These are phyloP conservation scores for Misgurnus anguillicaudatus DNA, from an alignment of 2,113 vertebrate species.

Conservation along the genomic window DNA sequence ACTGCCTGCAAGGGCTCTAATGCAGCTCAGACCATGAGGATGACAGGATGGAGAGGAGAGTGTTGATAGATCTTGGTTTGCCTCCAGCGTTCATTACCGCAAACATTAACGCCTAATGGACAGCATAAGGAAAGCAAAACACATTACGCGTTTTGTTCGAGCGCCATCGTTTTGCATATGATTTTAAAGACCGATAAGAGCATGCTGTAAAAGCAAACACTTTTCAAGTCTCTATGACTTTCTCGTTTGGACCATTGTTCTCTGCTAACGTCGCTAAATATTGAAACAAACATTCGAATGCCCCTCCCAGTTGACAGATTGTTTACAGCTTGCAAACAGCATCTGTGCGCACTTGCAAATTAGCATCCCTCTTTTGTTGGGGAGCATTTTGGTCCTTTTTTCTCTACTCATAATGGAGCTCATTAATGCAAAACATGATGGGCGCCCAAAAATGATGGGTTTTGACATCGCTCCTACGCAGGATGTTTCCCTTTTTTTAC, in stretches of 20 bases:
- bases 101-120: conserved; percentile 47
- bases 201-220: conserved; percentile 28
- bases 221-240: conserved; percentile 2
- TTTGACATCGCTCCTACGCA: conserved; percentile 9
- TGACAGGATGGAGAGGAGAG: conserved; percentile 5
- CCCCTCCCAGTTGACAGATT: conserved; percentile 27
- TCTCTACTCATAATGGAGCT: conserved; percentile 32
- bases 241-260: conserved; percentile 6
- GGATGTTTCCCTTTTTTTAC: conserved; percentile 22
- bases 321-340: conserved; percentile 38
- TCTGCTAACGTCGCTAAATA: conserved; percentile 24
- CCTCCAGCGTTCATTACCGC: conserved; percentile 43
- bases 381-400: conserved; percentile 11
- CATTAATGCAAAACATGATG: conserved; percentile 35
- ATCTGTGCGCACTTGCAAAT: conserved; percentile 31
- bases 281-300: conserved; percentile 35
- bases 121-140: conserved; percentile 48
- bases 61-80: conserved; percentile 24
- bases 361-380: conserved; percentile 33
- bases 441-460: conserved; percentile 30
- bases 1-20: conserved; percentile 30
- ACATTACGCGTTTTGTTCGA: conserved; percentile 31
- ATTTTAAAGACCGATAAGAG: background rate
- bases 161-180: background rate
- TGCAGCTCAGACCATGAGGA: conserved; percentile 26